Conservation (phyloP, 2,888 invertebrate species). For the Mermis nigrescens region DNA sequence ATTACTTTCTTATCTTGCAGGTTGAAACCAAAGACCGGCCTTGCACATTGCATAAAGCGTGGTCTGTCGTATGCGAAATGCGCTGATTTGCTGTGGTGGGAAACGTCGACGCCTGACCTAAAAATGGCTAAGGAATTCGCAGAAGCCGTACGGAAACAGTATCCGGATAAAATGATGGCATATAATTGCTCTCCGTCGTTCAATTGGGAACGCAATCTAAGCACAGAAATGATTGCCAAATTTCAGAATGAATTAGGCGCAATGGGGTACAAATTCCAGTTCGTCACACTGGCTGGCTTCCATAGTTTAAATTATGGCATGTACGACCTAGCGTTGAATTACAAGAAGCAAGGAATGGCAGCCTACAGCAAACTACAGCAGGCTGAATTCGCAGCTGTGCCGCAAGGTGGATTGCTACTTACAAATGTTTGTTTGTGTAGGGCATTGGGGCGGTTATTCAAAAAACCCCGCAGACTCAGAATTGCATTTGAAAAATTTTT, state of each 20-base stretch:
- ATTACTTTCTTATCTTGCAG: too few species aligned
- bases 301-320: slow-evolving; percentile 32
- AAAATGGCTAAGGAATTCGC: slow-evolving; percentile 30
- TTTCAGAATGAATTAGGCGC: slow-evolving; percentile 32
- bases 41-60: slow-evolving; percentile 31
- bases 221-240: slow-evolving; percentile 28
- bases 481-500: too few species aligned
- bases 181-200: slow-evolving; percentile 33
- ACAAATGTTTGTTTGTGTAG: too few species aligned
- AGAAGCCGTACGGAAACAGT: slow-evolving; percentile 26
- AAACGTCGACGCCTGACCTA: slow-evolving; percentile 32
- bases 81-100: slow-evolving; percentile 34
- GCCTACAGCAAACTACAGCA: slow-evolving; percentile 34
- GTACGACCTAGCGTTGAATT: slow-evolving; percentile 32
- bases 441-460: too few species aligned
- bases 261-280: slow-evolving; percentile 35
- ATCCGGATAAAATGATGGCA: slow-evolving; percentile 25
- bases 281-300: slow-evolving; percentile 34
- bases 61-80: slow-evolving; percentile 29
- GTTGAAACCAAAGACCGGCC: slow-evolving; percentile 14
- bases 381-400: slow-evolving; percentile 30
- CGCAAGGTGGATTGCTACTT: slow-evolving; percentile 15
- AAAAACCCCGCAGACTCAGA: too few species aligned
- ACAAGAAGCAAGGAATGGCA: slow-evolving; percentile 27
- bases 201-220: slow-evolving; percentile 33